These are phyloP conservation scores for Lobophora halterata DNA, from an alignment of 2,888 invertebrate species.

Conservation along the genomic window DNA sequence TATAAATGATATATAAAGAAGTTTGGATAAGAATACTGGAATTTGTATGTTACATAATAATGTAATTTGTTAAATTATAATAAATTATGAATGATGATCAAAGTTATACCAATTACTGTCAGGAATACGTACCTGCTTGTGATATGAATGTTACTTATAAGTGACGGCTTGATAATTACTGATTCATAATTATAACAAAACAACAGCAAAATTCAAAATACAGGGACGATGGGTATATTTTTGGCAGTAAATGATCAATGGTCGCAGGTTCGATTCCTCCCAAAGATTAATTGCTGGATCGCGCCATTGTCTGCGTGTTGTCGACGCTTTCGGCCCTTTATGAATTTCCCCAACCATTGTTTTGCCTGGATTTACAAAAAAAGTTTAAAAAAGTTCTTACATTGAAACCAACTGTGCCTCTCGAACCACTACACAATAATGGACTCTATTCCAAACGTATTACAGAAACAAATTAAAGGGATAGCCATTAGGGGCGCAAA, in stretches of 20 bases:
- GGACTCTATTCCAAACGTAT: slow-evolving; percentile 31
- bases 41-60: no score
- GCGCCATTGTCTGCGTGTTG: slow-evolving; percentile 64
- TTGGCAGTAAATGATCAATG: slow-evolving; percentile 35
- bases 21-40: no score
- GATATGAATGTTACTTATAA: no score
- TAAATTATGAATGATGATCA: no score
- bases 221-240: slow-evolving; percentile 19
- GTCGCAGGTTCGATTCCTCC: slow-evolving; percentile 61
- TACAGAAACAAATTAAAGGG: slow-evolving; percentile 26
- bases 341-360: slow-evolving; percentile 70
- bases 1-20: no score
- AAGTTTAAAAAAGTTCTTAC: slow-evolving; percentile 59
- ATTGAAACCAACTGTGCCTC: slow-evolving; percentile 30
- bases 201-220: slow-evolving; percentile 22
- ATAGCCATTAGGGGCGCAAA: slow-evolving; percentile 37
- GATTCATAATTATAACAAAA: no score
- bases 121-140: no score
- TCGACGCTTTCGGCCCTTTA: slow-evolving; percentile 66
- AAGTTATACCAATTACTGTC: no score
- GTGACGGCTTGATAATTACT: slow-evolving; percentile 3
- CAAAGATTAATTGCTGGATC: slow-evolving; percentile 73
- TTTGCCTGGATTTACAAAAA: slow-evolving; percentile 69
- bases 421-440: slow-evolving; percentile 26
- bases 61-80: no score